phyloP scores from a whole-genome alignment of 2,113 vertebrate genomes.

The Ceratotherium simum region DNA sequence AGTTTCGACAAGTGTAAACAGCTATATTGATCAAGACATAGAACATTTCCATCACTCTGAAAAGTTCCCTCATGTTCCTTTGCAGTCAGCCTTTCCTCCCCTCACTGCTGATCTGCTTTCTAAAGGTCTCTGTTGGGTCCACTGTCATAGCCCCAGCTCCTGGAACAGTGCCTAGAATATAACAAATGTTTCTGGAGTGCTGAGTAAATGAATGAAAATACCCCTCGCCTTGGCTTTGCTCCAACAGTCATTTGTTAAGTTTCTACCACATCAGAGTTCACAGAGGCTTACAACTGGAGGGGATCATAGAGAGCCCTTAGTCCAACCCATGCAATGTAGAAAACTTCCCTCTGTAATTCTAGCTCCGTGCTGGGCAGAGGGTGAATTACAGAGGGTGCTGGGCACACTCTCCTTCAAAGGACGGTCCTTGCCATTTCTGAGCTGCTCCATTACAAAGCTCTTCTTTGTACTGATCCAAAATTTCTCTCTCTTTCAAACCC shows the following conservation, averaged over 20 bases:
- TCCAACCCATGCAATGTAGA: neutral
- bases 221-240: neutral
- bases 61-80: neutral
- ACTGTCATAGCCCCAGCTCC: neutral
- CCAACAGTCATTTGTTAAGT: neutral
- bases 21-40: neutral
- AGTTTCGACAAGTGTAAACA: neutral
- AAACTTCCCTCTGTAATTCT: neutral
- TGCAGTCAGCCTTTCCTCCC: too few relatives aligned
- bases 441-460: neutral
- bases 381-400: neutral
- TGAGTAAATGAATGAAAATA: neutral
- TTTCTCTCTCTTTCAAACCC: constrained; percentile 1
- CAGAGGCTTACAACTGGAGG: neutral
- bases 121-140: neutral
- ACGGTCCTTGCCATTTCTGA: neutral
- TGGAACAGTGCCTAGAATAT: neutral
- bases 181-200: neutral
- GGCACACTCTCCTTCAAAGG: neutral
- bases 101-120: neutral
- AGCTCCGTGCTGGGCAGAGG: too few relatives aligned
- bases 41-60: neutral
- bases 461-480: neutral
- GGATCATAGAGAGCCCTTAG: neutral
- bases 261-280: neutral